Evolutionary conservation across 2,888 invertebrate species (phyloP).

Genomic region (Drosophila picticornis): DNA sequence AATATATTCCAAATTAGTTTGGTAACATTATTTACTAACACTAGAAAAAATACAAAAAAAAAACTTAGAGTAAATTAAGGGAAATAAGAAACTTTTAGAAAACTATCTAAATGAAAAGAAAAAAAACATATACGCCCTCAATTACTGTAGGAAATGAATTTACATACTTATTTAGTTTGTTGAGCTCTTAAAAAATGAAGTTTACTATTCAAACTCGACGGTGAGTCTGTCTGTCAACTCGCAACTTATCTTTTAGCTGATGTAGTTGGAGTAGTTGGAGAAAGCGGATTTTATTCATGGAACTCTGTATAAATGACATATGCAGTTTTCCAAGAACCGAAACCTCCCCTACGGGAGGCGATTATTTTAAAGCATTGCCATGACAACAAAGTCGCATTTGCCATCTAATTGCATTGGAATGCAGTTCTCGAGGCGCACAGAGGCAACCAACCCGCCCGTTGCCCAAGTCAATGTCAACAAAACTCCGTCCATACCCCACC

Average conservation of each 20-base stretch:
- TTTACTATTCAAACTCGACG: not conserved
- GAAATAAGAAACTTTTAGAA: not conserved
- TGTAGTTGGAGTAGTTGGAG: conserved; percentile 9
- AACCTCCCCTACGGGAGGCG: conserved; percentile 64
- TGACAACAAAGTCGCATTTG: conserved; percentile 55
- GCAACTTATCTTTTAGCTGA: conserved; percentile 18
- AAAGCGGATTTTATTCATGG: conserved; percentile 17
- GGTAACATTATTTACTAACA: not conserved
- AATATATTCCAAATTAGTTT: not conserved
- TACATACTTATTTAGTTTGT: conserved; percentile 5
- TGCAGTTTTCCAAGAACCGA: conserved; percentile 67
- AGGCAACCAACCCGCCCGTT: conserved; percentile 48
- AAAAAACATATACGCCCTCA: not conserved
- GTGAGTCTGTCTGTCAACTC: not conserved
- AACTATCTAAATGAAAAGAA: no score
- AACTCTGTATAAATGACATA: conserved; percentile 38
- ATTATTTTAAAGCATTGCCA: conserved; percentile 39
- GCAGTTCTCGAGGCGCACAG: conserved; percentile 47
- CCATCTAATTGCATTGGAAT: conserved; percentile 74
- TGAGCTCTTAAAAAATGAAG: conserved; percentile 27
- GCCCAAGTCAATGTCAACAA: conserved; percentile 75
- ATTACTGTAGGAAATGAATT: conserved; percentile 7
- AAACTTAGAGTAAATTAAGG: not conserved
- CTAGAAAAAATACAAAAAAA: not conserved
- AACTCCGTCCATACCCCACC: conserved; percentile 47